A percentile compares a stretch with the other conserved stretches of the same genome.
Conservation (phyloP, 2,113 vertebrate genomes). For the Oenanthe oenanthe region DNA sequence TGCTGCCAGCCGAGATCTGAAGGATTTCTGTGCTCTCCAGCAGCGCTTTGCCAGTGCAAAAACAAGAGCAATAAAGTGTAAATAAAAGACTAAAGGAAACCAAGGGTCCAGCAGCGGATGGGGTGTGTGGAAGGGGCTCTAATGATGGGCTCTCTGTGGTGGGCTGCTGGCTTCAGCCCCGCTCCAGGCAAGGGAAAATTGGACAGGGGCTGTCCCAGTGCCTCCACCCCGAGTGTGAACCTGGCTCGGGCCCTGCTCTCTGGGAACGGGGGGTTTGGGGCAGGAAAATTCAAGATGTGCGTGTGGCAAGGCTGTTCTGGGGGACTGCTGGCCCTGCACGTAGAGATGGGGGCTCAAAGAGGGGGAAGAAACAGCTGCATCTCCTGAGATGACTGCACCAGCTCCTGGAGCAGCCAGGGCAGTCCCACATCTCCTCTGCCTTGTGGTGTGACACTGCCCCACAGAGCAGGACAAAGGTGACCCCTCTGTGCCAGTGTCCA, state of each 20-base stretch:
- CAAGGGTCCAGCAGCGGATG: background rate
- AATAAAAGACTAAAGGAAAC: constrained; percentile 67
- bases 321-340: background rate
- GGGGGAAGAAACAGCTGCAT: rapidly evolving
- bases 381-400: background rate
- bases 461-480: background rate
- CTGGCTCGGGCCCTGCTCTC: background rate
- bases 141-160: background rate
- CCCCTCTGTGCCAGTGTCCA: background rate
- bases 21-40: constrained; percentile 69
- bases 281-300: background rate
- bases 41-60: constrained; percentile 65
- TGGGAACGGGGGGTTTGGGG: background rate
- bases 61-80: constrained; percentile 70
- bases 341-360: background rate
- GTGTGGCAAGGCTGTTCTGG: background rate
- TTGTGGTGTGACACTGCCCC: rapidly evolving
- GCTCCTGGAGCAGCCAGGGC: rapidly evolving
- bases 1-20: constrained; percentile 73
- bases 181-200: background rate
- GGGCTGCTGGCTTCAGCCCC: background rate
- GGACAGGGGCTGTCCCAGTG: background rate
- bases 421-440: background rate
- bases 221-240: background rate
- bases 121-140: constrained; percentile 1